Evolutionary conservation across 2,797 vertebrate genomes (phyloP).

Genomic region (Smutsia gigantea): DNA sequence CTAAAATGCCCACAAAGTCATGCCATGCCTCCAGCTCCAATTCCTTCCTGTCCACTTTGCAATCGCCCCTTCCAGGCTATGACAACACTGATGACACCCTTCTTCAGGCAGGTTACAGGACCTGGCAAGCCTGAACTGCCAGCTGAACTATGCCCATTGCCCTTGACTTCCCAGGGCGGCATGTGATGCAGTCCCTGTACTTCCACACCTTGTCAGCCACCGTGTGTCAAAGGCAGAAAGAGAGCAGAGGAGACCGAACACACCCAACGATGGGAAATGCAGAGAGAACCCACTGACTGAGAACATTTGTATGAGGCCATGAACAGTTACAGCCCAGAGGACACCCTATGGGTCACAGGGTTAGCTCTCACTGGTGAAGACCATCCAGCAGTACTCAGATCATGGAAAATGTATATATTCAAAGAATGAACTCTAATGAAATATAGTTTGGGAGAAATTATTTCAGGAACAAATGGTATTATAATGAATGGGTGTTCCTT

Average conservation of each 20-base stretch:
- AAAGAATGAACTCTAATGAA: not conserved
- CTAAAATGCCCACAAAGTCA: not conserved
- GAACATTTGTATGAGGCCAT: not conserved
- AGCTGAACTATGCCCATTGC: too few relatives aligned
- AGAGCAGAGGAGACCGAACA: not conserved
- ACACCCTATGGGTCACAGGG: fast-evolving
- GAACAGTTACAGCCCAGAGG: fast-evolving
- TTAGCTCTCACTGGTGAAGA: not conserved
- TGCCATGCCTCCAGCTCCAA: fast-evolving
- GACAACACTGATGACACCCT: fast-evolving
- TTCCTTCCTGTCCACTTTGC: not conserved
- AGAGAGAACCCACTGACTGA: fast-evolving
- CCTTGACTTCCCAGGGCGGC: not conserved
- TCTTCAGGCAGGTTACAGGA: not conserved
- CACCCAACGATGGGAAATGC: fast-evolving
- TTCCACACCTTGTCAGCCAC: not conserved
- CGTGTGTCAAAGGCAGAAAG: not conserved
- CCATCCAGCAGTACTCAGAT: fast-evolving
- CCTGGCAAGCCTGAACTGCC: not conserved
- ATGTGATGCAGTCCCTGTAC: not conserved
- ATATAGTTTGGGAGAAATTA: not conserved
- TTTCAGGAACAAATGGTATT: not conserved
- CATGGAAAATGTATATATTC: not conserved
- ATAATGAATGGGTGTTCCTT: not conserved
- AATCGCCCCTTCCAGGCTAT: not conserved